Evolutionary conservation across 2,888 invertebrate species (phyloP).

Genomic region (Siphlonurus alternatus): DNA sequence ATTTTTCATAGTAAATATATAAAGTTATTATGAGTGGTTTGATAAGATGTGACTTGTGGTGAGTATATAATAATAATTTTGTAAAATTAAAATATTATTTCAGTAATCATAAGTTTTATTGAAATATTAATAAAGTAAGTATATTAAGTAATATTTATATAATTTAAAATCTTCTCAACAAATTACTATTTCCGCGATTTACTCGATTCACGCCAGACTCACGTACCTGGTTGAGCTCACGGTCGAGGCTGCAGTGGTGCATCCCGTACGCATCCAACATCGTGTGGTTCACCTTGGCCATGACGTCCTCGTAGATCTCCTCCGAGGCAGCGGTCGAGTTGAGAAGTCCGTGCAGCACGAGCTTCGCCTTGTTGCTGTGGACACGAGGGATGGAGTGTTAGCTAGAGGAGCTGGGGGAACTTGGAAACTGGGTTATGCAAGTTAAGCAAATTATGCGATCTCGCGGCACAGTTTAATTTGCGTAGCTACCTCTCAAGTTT

Average conservation of each 20-base stretch:
- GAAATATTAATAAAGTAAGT: neutral
- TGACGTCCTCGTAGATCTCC: constrained; percentile 36
- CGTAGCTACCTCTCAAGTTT: too few species aligned
- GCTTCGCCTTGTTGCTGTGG: constrained; percentile 35
- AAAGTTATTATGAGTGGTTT: too few species aligned
- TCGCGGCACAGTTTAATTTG: too few species aligned
- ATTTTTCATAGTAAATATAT: too few species aligned
- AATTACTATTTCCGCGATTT: neutral
- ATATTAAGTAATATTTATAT: too few species aligned
- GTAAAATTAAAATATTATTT: neutral
- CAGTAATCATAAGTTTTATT: neutral
- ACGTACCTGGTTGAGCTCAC: constrained; percentile 56
- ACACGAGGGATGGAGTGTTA: too few species aligned
- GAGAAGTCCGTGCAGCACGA: constrained; percentile 28
- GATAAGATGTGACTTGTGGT: too few species aligned
- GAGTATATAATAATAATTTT: neutral
- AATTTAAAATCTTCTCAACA: neutral
- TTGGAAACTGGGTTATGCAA: too few species aligned
- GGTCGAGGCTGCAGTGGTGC: constrained; percentile 49
- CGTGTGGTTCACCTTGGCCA: constrained; percentile 25
- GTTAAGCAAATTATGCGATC: too few species aligned
- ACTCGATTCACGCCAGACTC: neutral
- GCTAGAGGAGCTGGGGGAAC: too few species aligned
- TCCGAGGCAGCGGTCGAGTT: constrained; percentile 31
- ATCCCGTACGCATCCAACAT: constrained; percentile 32